Percentiles rank a stretch among this genome's conserved stretches.
phyloP scores from a whole-genome alignment of 2,888 invertebrate genomes.

The Agrotis ipsilon region DNA sequence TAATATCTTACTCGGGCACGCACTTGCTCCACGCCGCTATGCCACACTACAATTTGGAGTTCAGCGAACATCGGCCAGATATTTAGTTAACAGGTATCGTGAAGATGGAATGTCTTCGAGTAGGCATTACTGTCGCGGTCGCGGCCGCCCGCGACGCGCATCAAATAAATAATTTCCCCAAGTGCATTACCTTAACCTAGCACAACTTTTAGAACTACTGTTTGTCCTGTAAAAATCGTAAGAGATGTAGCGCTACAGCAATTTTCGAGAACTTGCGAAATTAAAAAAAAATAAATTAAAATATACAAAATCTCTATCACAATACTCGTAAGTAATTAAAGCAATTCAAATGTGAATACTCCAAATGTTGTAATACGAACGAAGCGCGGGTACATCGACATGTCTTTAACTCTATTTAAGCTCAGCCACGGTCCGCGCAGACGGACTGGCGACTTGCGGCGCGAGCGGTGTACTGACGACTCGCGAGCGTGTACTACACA shows the following conservation, averaged over 20 bases:
- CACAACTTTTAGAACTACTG: conserved; percentile 87
- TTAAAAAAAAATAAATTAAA: conserved; percentile 91
- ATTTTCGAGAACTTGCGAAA: conserved; percentile 88
- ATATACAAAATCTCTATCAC: conserved; percentile 92
- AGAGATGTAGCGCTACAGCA: conserved; percentile 88
- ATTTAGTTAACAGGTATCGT: conserved; percentile 70
- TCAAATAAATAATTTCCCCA: conserved; percentile 81
- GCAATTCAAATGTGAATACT: conserved; percentile 91
- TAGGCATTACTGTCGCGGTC: conserved; percentile 67
- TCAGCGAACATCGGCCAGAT: conserved; percentile 71
- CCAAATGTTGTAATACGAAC: conserved; percentile 88
- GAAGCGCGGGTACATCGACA: conserved; percentile 81
- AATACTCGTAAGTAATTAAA: conserved; percentile 92
- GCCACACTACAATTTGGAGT: conserved; percentile 76
- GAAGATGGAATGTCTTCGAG: conserved; percentile 85
- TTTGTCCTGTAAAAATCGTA: conserved; percentile 84
- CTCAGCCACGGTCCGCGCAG: conserved; percentile 58
- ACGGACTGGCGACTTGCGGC: conserved; percentile 22
- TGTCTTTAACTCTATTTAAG: conserved; percentile 70
- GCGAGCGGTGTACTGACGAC: conserved; percentile 54
- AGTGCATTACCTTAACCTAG: conserved; percentile 88
- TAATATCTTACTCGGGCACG: conserved; percentile 91
- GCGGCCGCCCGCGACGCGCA: conserved; percentile 65
- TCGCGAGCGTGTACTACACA: conserved; percentile 78
- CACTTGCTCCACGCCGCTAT: conserved; percentile 78